Conservation (phyloP, 2,888 invertebrate genomes). For the Germaria angustata region DNA sequence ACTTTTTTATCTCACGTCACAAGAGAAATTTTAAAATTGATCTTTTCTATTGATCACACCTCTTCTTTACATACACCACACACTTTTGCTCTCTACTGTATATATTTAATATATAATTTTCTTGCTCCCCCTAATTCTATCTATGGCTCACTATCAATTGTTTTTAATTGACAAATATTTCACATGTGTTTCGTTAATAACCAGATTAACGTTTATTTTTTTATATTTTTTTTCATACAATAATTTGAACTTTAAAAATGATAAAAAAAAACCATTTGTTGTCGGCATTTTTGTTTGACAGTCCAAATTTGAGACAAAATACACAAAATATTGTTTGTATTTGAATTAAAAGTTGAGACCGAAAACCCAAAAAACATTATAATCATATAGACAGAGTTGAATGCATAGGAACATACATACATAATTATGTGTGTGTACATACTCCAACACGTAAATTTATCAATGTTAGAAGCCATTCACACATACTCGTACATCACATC, state of each 20-base stretch:
- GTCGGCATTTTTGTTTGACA: slow-evolving; percentile 47
- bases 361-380: neutral
- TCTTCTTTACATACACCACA: no score
- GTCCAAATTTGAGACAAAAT: slow-evolving; percentile 32
- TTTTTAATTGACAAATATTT: slow-evolving; percentile 30
- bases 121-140: neutral
- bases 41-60: no score
- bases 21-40: no score
- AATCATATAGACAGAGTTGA: neutral
- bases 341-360: slow-evolving; percentile 10
- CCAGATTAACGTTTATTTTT: slow-evolving; percentile 15
- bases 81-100: no score
- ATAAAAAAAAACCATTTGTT: slow-evolving; percentile 2
- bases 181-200: slow-evolving; percentile 36
- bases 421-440: neutral
- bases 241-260: slow-evolving; percentile 17
- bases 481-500: neutral
- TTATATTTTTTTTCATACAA: neutral
- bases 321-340: neutral
- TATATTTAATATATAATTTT: no score
- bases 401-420: neutral
- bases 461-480: neutral
- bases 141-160: neutral
- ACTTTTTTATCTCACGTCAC: no score
- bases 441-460: no score